These are phyloP conservation scores for Apamea sordens DNA, from an alignment of 2,888 invertebrate genomes.

Conservation along the genomic window DNA sequence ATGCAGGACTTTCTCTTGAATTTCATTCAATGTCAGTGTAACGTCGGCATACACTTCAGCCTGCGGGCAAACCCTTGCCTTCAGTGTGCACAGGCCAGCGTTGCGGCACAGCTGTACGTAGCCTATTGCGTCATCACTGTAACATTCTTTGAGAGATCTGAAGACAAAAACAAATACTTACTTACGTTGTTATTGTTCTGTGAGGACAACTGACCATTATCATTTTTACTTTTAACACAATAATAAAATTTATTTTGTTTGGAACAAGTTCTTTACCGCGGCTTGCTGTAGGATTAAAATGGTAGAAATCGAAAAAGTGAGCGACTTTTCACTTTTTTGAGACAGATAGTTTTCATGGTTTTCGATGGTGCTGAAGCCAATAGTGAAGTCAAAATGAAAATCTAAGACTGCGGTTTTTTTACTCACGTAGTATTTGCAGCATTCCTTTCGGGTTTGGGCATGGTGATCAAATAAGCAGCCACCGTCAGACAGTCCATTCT, in stretches of 20 bases:
- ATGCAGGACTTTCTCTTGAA: background rate
- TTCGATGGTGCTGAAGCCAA: background rate
- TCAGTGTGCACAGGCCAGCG: background rate
- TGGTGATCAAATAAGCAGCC: background rate
- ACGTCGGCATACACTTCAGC: background rate
- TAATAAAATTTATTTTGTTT: too few species aligned
- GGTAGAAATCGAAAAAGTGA: too few species aligned
- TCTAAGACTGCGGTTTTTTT: background rate
- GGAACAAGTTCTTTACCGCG: too few species aligned
- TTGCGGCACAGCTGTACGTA: slow-evolving; percentile 5
- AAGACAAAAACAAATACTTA: background rate
- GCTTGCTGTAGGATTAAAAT: background rate
- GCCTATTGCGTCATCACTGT: slow-evolving; percentile 5
- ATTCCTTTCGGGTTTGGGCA: background rate
- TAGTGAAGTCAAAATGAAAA: background rate
- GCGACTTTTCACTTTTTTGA: background rate
- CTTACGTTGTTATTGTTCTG: background rate
- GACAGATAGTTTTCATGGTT: background rate
- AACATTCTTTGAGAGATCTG: background rate
- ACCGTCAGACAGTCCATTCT: slow-evolving; percentile 6
- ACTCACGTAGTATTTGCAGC: background rate
- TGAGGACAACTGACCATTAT: background rate
- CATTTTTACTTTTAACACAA: background rate
- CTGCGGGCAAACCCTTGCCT: background rate
- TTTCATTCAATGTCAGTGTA: slow-evolving; percentile 6